These are phyloP conservation scores for Salvelinus fontinalis DNA, from an alignment of 2,113 vertebrate species.

Conservation along the genomic window DNA sequence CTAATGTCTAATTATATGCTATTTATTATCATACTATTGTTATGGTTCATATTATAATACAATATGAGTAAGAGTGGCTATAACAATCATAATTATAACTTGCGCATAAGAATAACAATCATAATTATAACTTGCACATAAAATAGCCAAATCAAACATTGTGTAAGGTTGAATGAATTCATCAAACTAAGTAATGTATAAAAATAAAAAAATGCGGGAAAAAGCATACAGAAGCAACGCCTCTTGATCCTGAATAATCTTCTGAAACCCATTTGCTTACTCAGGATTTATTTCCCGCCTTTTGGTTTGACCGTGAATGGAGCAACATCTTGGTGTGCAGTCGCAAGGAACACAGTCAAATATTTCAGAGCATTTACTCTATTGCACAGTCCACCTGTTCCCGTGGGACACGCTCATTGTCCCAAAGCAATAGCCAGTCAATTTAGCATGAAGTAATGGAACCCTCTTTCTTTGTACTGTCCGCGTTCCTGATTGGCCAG, in stretches of 20 bases:
- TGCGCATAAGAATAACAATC: no score
- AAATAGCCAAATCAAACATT: neutral
- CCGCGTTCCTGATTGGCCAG: constrained; percentile 66
- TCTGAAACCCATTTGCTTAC: neutral
- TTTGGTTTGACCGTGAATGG: constrained; percentile 26
- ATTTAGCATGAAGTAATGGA: constrained; percentile 68
- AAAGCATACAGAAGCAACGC: neutral
- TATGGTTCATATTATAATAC: no score
- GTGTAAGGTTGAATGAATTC: neutral
- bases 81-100: no score
- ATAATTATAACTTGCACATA: no score
- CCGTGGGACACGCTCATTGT: constrained; percentile 64
- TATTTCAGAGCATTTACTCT: constrained; percentile 61
- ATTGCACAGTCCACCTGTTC: constrained; percentile 69
- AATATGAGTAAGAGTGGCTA: no score
- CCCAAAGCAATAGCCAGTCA: constrained; percentile 58
- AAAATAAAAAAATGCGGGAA: constrained; percentile 7
- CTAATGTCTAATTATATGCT: no score
- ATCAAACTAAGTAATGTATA: neutral
- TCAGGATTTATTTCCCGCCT: constrained; percentile 36
- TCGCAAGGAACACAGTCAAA: constrained; percentile 43
- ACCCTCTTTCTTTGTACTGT: constrained; percentile 55
- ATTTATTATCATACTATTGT: no score
- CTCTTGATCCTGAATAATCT: neutral
- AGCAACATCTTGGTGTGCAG: constrained; percentile 23